Evolutionary conservation across 2,888 invertebrate species (phyloP).

Genomic region (Caenorhabditis plicata): DNA sequence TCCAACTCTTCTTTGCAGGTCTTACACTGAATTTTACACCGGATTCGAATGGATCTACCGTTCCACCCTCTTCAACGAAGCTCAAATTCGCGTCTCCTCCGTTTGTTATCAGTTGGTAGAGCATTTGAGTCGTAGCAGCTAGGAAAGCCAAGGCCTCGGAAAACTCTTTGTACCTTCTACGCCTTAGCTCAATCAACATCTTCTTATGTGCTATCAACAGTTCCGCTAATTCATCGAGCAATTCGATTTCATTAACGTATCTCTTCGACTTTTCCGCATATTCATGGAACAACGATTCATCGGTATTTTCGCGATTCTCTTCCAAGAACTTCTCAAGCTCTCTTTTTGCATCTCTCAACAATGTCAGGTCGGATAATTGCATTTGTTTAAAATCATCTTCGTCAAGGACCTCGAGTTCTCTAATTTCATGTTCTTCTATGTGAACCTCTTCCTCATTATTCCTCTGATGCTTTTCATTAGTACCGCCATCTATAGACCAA

Average conservation of each 20-base stretch:
- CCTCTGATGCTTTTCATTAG: no score
- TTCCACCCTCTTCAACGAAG: conserved; percentile 23
- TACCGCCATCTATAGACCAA: not conserved
- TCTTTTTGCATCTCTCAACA: not conserved
- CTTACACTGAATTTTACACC: conserved; percentile 76
- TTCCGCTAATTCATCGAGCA: not conserved
- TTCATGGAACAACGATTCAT: not conserved
- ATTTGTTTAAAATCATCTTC: not conserved
- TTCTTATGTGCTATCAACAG: not conserved
- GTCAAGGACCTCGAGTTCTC: not conserved
- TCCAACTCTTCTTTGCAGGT: conserved; percentile 98
- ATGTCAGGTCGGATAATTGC: not conserved
- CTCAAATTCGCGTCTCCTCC: conserved; percentile 85
- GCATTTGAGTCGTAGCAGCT: conserved; percentile 71
- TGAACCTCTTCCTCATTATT: not conserved
- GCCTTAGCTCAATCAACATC: conserved; percentile 3
- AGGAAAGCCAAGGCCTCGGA: conserved; percentile 11
- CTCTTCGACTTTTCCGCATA: not conserved
- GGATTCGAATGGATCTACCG: conserved; percentile 11
- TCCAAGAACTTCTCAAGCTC: not conserved
- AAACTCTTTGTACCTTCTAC: conserved; percentile 4
- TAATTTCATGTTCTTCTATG: not conserved
- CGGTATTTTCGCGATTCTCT: conserved; percentile 1
- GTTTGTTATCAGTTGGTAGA: conserved; percentile 93
- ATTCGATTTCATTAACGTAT: not conserved